phyloP scores from a whole-genome alignment of 2,113 vertebrate genomes.

The Pleuronectes platessa region DNA sequence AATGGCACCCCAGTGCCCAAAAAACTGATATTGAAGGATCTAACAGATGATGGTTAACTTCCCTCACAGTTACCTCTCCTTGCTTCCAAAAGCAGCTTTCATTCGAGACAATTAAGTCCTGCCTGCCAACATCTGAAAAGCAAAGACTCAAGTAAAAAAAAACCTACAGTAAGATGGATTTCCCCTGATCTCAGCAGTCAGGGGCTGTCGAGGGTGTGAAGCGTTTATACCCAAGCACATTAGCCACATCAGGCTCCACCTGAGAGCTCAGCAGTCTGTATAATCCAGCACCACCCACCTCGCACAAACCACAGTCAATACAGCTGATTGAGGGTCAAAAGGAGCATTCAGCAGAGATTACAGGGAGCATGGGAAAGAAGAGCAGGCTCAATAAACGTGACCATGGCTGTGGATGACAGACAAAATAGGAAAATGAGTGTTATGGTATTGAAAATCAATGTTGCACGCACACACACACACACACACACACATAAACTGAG shows the following conservation, averaged over 20 bases:
- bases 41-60: too few relatives aligned
- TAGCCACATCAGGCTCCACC: conserved; percentile 60
- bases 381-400: conserved; percentile 21
- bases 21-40: too few relatives aligned
- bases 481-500: not conserved
- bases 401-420: conserved; percentile 23
- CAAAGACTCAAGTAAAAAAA: conserved; percentile 11
- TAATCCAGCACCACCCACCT: conserved; percentile 42
- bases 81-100: conserved; percentile 12
- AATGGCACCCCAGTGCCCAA: too few relatives aligned
- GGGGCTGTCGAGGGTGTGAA: conserved; percentile 33
- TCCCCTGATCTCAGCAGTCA: conserved; percentile 54
- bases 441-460: conserved; percentile 40
- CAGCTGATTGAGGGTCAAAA: conserved; percentile 33
- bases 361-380: conserved; percentile 62
- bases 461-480: not conserved
- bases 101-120: conserved; percentile 28
- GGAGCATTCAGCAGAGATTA: conserved; percentile 28
- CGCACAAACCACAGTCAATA: conserved; percentile 40
- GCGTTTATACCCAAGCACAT: conserved; percentile 39
- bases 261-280: conserved; percentile 45
- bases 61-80: not conserved
- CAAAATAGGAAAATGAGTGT: conserved; percentile 9
- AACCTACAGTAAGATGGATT: conserved; percentile 19
- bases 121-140: conserved; percentile 11